Base-by-base conservation (phyloP, 2,113 vertebrate genomes). In the Hystrix brachyura region DNA sequence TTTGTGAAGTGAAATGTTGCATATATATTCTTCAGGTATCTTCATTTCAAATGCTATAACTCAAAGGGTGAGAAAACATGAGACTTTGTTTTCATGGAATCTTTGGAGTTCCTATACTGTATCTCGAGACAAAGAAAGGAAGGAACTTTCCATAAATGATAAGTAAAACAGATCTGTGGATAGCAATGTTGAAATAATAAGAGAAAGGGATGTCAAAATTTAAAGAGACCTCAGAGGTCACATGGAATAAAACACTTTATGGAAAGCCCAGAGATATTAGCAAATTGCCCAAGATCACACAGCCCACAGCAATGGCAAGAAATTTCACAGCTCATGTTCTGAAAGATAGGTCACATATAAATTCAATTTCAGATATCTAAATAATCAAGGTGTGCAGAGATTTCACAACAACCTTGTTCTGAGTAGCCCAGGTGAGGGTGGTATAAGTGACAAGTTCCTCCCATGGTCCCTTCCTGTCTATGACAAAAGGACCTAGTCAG, bases 401-500 rank as follows among this genome's bases (percentile, higher is more conserved):
- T 91, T 97, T 96, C 83, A 87, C 8, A 29, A 81, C 96, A 96
- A 80, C 76, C 93, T 43, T 93, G 48, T 82, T 76, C 65, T 87
- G 32, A 96, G 76, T 48, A 96, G 96, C 94, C 94, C 97, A 96
- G 97, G 82, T 87, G 64, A 97, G 80, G 55, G 80, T 94, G 43
- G 65, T 95, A 34, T 93, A 92, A 79, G 93, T 94, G 48, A 43
- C 71, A 90, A 94, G 76, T 92, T 72, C 88, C 29, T 92, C 78
- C 91, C 86, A 96, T 98, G 97, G 97, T 97, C 97, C 97, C 97
- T 98, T 98, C 93, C 97, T 98, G 97, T 97, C 97, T 97, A 72
- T 43, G 62, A 96, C 94, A 90, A 97, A 95, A 97, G 90, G 83
- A 95, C 97, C 96, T 97, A 97, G 60, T 97, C 90, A 95, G 95